Evolutionary conservation across 37 sponge, comb jelly and placozoan genomes (phyloP).

Genomic region (Tethya wilhelma): DNA sequence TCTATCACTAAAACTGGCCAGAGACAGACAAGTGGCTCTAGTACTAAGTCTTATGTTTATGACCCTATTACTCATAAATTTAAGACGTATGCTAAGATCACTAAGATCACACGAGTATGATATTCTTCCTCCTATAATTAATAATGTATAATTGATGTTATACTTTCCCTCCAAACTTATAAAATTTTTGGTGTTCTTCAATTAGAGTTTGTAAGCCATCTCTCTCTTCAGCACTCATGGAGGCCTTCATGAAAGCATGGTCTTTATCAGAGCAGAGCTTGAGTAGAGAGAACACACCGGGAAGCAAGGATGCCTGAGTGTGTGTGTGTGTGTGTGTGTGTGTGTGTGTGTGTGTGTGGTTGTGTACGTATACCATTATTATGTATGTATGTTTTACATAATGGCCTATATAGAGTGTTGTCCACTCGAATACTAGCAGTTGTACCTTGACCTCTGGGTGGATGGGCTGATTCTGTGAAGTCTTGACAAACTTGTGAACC

Average conservation of each 20-base stretch:
- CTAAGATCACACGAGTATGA: background rate
- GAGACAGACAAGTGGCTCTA: no score
- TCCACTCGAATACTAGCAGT: no score
- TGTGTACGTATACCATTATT: no score
- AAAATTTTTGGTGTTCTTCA: conserved; percentile 32
- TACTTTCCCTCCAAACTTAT: conserved; percentile 52
- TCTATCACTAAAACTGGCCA: no score
- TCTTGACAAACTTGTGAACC: conserved; percentile 5
- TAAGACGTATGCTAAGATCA: background rate
- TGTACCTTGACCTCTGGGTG: conserved; percentile 15
- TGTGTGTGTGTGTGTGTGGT: background rate
- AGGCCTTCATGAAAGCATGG: conserved; percentile 47
- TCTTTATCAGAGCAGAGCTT: conserved; percentile 27
- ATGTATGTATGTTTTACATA: no score
- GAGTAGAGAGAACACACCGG: conserved; percentile 48
- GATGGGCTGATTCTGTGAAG: conserved; percentile 2
- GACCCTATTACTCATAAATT: background rate
- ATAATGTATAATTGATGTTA: conserved; percentile 3
- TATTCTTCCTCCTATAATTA: background rate
- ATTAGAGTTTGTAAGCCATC: conserved; percentile 27
- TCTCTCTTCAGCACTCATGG: conserved; percentile 34
- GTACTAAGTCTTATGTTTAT: no score
- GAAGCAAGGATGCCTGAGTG: conserved; percentile 7
- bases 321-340: background rate
- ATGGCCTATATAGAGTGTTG: no score